Evolutionary conservation across 2,113 vertebrate species (phyloP), one percentile per base, ranked within the genome.

Genomic region (Psittacus erithacus): DNA sequence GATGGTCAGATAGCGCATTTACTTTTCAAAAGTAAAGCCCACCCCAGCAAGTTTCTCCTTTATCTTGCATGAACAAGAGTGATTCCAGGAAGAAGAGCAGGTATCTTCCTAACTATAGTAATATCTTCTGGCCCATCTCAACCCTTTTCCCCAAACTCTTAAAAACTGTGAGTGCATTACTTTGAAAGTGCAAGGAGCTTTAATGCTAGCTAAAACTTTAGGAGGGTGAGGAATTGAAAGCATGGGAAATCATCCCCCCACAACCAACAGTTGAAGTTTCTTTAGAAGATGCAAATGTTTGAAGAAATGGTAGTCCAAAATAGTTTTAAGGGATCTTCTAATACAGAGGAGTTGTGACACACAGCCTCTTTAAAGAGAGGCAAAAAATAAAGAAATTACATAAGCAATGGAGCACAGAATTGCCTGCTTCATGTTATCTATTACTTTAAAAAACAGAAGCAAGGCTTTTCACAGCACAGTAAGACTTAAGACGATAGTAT

Each of bases 401-500:
- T 35, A 24, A 86, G 33, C 16, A 16, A 6, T 0, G 17, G 53
- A 60, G 43, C 17, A 6, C 18, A 23, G 9, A 35, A 39, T 12
- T 39, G 1, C 39, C 9, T 3, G 8, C 11, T 50, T 41, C 35
- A 4, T 1, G 27, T 2, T 12, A 13, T 1, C 63, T 29, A 62
- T 55, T 10, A 38, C 67, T 70, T 47, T 13, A 41, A 22, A 65
- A 87, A 67, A n/a, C 41, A 53, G 46, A 74, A 62, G 5, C 46
- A 5, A 71, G n/a, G 52, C 9, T 65, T 25, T 18, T 17, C 49
- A 10, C 1, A 5, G 41, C 16, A 1, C 47, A 17, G 11, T 1
- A 25, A 12, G 71, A 8, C 7, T 0, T 12, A 5, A 76, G 18
- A 13, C 19, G 41, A 1, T 41, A 4, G 2, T 1, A 9, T 3